Conservation (phyloP, 23 tunicate genomes). For the Halocynthia aurantium region DNA sequence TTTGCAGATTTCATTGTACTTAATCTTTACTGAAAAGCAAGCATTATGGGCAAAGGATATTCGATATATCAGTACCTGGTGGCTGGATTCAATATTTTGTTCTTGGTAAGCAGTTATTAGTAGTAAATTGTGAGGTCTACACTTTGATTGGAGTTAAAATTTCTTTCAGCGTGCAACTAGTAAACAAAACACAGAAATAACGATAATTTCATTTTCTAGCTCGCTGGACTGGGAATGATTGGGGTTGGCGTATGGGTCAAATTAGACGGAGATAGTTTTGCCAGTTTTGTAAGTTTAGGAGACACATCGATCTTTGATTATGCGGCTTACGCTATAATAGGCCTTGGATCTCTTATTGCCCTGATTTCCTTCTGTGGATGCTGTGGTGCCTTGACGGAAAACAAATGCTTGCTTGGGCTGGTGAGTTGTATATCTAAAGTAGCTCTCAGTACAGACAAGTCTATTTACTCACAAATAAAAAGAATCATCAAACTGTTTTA, state of each 20-base stretch:
- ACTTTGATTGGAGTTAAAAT: neutral
- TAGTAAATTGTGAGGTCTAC: no score
- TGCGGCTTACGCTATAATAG: neutral
- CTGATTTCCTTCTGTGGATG: neutral
- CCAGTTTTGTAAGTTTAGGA: neutral
- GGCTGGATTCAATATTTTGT: neutral
- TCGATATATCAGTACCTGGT: conserved; percentile 5
- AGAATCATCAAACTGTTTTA: neutral
- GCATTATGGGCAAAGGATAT: neutral
- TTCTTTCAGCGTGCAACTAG: neutral
- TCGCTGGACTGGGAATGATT: neutral
- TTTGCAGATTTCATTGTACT: no score
- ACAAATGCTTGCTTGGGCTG: conserved; percentile 4
- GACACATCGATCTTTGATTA: neutral
- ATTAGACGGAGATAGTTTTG: neutral
- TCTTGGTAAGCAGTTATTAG: neutral
- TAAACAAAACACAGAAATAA: neutral
- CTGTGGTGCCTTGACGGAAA: conserved; percentile 1
- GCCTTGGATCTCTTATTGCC: neutral
- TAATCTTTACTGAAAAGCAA: neutral
- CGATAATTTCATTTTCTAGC: neutral
- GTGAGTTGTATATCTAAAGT: neutral
- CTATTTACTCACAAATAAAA: neutral
- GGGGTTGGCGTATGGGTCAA: neutral
- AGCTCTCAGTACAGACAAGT: neutral